These are phyloP conservation scores for Moxostoma hubbsi DNA, from an alignment of 2,797 vertebrate genomes.

Conservation along the genomic window DNA sequence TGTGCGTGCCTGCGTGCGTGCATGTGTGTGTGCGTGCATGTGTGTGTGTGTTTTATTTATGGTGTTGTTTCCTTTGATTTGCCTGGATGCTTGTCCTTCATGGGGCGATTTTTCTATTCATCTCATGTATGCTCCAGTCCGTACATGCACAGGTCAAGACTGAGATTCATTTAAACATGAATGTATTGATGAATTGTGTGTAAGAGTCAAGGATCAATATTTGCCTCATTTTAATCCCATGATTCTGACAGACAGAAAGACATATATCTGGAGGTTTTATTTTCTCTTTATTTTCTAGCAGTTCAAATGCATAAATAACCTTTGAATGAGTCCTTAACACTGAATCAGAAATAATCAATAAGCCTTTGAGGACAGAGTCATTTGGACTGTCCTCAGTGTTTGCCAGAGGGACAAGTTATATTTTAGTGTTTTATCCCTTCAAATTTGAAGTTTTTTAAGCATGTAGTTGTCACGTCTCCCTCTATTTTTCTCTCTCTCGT, in stretches of 20 bases:
- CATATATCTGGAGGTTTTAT: neutral
- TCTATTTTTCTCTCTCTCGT: neutral
- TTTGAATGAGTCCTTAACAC: neutral
- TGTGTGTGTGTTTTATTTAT: neutral
- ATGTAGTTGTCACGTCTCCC: conserved; percentile 19
- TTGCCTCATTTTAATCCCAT: neutral
- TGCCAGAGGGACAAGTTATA: neutral
- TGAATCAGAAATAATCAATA: neutral
- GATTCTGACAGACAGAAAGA: neutral
- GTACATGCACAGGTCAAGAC: neutral
- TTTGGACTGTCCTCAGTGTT: neutral
- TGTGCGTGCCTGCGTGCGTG: too few species aligned
- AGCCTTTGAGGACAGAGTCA: neutral
- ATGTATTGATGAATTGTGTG: neutral
- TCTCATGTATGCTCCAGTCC: neutral
- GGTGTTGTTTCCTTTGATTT: neutral
- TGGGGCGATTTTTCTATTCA: neutral
- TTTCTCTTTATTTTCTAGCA: neutral
- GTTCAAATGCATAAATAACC: neutral
- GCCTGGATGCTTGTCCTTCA: neutral
- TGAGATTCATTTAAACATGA: neutral
- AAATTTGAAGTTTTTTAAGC: conserved; percentile 68
- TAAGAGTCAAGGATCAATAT: neutral
- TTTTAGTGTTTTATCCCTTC: neutral
- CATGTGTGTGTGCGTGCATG: too few species aligned